Percentiles rank a stretch among this genome's conserved stretches.
These are phyloP conservation scores for Melinopterus prodromus DNA, from an alignment of 2,888 invertebrate genomes.

Conservation along the genomic window DNA sequence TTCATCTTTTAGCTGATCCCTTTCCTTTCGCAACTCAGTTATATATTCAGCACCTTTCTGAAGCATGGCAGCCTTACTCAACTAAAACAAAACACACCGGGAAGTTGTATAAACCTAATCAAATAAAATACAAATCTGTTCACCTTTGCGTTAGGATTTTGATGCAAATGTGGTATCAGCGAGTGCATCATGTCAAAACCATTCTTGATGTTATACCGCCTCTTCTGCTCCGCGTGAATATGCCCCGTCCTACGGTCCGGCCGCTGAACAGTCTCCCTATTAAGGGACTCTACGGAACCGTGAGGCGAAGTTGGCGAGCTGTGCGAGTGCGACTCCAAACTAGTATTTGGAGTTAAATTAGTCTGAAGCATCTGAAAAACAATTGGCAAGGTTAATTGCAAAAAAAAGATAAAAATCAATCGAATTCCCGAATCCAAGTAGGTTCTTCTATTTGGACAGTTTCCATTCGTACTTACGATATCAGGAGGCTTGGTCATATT, in stretches of 20 bases:
- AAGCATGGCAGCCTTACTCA: slow-evolving; percentile 96
- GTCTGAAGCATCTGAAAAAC: slow-evolving; percentile 50
- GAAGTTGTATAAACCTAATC: background rate
- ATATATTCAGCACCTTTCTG: slow-evolving; percentile 98
- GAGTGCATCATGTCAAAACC: slow-evolving; percentile 95
- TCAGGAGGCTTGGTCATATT: slow-evolving; percentile 55
- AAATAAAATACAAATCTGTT: slow-evolving; percentile 29
- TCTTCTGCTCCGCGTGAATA: slow-evolving; percentile 95
- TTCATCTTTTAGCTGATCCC: slow-evolving; percentile 87
- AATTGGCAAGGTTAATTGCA: background rate
- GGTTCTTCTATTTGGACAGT: too few species aligned
- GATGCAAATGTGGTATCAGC: slow-evolving; percentile 89
- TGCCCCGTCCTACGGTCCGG: slow-evolving; percentile 87
- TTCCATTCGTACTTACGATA: slow-evolving; percentile 46
- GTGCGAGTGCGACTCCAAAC: slow-evolving; percentile 56
- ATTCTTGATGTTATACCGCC: slow-evolving; percentile 94
- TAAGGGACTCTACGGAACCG: slow-evolving; percentile 58
- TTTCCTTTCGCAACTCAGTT: slow-evolving; percentile 84
- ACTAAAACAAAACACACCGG: slow-evolving; percentile 59
- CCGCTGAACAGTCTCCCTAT: slow-evolving; percentile 63
- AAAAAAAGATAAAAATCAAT: slow-evolving; percentile 20
- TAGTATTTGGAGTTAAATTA: slow-evolving; percentile 34
- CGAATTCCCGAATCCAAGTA: background rate
- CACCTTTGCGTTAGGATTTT: slow-evolving; percentile 90
- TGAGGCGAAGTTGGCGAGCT: slow-evolving; percentile 72